These are phyloP conservation scores for Agrilus planipennis DNA, from an alignment of 1,140 invertebrate species.

Conservation along the genomic window DNA sequence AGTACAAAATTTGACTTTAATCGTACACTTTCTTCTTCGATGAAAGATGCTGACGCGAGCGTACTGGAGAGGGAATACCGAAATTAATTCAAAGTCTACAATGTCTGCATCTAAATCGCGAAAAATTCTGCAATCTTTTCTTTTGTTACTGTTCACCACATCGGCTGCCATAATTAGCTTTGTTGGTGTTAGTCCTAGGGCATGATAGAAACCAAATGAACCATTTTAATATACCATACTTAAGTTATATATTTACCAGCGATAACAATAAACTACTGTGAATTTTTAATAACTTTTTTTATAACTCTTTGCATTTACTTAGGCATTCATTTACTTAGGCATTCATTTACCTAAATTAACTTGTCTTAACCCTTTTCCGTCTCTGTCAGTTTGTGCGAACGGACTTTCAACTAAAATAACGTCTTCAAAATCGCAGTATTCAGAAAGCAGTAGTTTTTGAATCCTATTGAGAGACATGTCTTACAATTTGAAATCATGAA, in stretches of 20 bases:
- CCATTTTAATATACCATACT: too few relatives aligned
- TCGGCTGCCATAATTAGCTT: conserved; percentile 45
- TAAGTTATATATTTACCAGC: too few relatives aligned
- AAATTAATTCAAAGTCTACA: conserved; percentile 44
- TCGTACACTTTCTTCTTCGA: conserved; percentile 35
- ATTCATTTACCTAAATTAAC: conserved; percentile 39
- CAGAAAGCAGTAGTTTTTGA: conserved; percentile 43
- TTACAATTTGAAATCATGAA: conserved; percentile 18
- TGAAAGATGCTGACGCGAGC: conserved; percentile 45
- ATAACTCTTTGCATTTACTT: too few relatives aligned
- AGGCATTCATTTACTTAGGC: too few relatives aligned
- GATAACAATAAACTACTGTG: too few relatives aligned
- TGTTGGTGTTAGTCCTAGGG: conserved; percentile 39
- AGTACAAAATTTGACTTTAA: conserved; percentile 44
- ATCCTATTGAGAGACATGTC: conserved; percentile 39
- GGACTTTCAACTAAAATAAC: conserved; percentile 46
- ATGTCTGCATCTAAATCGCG: conserved; percentile 39
- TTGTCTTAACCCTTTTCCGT: conserved; percentile 42
- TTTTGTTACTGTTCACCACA: conserved; percentile 28
- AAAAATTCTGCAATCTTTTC: conserved; percentile 26
- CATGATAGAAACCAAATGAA: neutral
- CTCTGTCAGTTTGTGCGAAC: conserved; percentile 47
- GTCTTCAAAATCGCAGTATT: conserved; percentile 45
- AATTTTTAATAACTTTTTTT: too few relatives aligned
- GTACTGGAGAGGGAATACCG: conserved; percentile 43